Base-by-base conservation (phyloP, 1,140 invertebrate genomes). In the Caerostris darwini region DNA sequence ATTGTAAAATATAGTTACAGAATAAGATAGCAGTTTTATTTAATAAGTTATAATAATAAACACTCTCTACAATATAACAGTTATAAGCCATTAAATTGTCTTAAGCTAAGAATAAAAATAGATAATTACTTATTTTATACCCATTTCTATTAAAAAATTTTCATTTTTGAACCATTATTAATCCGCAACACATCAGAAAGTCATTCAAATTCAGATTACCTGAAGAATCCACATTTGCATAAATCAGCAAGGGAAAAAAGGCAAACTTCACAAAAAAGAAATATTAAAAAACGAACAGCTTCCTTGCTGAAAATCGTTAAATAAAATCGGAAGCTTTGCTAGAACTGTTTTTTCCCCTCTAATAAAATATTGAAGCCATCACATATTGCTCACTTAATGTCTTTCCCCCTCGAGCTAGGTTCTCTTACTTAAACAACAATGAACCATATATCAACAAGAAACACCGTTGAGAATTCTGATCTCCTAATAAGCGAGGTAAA, bases 401-500 rank as follows among this genome's bases (percentile, higher is more conserved):
- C 5, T n/a, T 67, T 67, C 6, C 61, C 12, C 61, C 61, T 67
- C 61, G n/a, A 67, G 61, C 61, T 5, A 67, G 14, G 7, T n/a
- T 67, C n/a, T 17, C 61, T 67, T 67, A 14, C 14, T 67, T 67
- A n/a, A 67, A 67, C 61, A 17, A 67, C 61, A 67, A 67, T 64
- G n/a, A 67, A 67, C 61, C 61, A 67, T 67, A 67, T 67, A 67
- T 67, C 61, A 67, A 67, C 61, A 67, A n/a, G 61, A 67, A 67
- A 67, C n/a, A n/a, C 14, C 61, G n/a, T n/a, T 5, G 61, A 67
- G 61, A 67, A 14, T 67, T 67, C 61, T 67, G n/a, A 4, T 14
- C 3, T 0, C 12, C 61, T 67, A 67, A 67, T 67, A 67, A 67
- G 17, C 5, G 61, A 17, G 12, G 1, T 3, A 67, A 17, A 6